Percentiles rank a stretch among this genome's conserved stretches.
Conservation (phyloP, 2,888 invertebrate genomes). For the Hanleya hanleyi region DNA sequence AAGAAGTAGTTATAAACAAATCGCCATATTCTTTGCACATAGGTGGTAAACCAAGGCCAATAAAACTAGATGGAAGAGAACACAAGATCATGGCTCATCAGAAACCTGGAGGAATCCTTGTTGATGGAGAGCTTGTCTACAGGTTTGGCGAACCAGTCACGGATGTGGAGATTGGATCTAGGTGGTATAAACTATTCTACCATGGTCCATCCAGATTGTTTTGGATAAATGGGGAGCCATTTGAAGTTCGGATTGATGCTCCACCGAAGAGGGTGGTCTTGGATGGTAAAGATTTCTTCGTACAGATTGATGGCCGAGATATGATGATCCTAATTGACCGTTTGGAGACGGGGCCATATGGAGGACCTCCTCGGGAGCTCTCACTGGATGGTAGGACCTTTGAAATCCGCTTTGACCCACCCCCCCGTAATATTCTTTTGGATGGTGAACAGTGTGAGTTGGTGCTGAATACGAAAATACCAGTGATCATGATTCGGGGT, state of each 20-base stretch:
- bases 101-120: slow-evolving; percentile 51
- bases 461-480: slow-evolving; percentile 59
- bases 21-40: slow-evolving; percentile 59
- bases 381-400: slow-evolving; percentile 85
- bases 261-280: slow-evolving; percentile 80
- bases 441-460: slow-evolving; percentile 68
- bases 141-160: slow-evolving; percentile 64
- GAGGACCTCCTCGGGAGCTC: slow-evolving; percentile 86
- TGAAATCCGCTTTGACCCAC: slow-evolving; percentile 85
- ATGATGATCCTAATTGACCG: slow-evolving; percentile 88
- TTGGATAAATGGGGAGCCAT: slow-evolving; percentile 68
- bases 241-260: slow-evolving; percentile 68
- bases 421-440: slow-evolving; percentile 93
- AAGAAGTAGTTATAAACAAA: slow-evolving; percentile 66
- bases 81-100: slow-evolving; percentile 56
- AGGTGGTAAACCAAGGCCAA: slow-evolving; percentile 46
- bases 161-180: slow-evolving; percentile 50
- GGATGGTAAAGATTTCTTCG: slow-evolving; percentile 86
- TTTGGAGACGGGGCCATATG: slow-evolving; percentile 80
- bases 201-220: slow-evolving; percentile 61
- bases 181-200: slow-evolving; percentile 54
- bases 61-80: slow-evolving; percentile 36
- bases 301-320: slow-evolving; percentile 86
- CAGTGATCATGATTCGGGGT: slow-evolving; percentile 72
- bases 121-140: slow-evolving; percentile 62